Base-by-base conservation (phyloP, 2,797 vertebrate genomes). In the Garrulus glandarius region DNA sequence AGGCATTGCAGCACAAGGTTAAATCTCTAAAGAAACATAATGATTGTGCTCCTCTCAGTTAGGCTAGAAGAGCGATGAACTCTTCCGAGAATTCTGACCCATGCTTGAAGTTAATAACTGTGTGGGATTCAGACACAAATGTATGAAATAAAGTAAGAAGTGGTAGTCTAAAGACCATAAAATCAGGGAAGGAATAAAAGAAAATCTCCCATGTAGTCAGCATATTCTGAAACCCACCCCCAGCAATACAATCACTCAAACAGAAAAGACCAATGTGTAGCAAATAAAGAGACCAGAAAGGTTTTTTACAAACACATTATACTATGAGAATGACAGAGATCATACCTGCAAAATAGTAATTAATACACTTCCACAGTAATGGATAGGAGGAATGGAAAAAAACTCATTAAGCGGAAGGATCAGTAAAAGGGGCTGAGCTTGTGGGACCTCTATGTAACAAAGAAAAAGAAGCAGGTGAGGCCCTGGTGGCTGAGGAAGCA, bases 201-300 rank as follows among this genome's bases (percentile, higher is more conserved):
- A 23, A 47, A 23, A 41, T 32, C 6, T 23, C 4, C 5, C 1
- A 15, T 12, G 30, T 30, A n/a, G 63, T 10, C 2, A 23, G 3
- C 1, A 30, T 0, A 24, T 1, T 3, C 2, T 20, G 7, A 44
- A 79, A 55, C 10, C 1, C 5, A 57, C 0, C 1, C 1, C 2
- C 3, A 21, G 26, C 1, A 34, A 47, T 0, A 30, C 1, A 71
- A 64, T 37, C 9, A 26, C 6, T 19, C 27, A 76, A 52, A 37
- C 4, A 44, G 0, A 32, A 5, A 14, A 8, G 11, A 57, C 0
- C 2, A 9, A 0, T 6, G 10, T 9, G 9, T 3, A 36, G 2
- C 10, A 78, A 9, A 13, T 16, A 6, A 30, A 12, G 0, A 47
- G 11, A 63, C 0, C 2, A 13, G 4, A 6, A 15, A 43, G 6